Conservation (phyloP, 2,888 invertebrate species). For the Deilephila elpenor region DNA sequence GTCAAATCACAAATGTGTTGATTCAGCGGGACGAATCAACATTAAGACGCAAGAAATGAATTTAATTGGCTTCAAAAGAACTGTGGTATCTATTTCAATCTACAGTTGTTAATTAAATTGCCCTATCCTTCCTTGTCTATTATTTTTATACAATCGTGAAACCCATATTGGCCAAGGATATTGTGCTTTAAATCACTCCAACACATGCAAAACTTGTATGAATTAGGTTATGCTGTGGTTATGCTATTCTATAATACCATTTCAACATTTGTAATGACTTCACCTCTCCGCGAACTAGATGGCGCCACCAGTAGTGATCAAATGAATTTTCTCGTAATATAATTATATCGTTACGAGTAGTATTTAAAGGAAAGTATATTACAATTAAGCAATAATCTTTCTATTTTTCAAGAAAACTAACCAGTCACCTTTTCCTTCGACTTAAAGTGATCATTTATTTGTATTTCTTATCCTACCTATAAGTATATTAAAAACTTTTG, state of each 20-base stretch:
- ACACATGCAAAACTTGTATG: background rate
- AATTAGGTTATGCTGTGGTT: background rate
- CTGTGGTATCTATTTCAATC: background rate
- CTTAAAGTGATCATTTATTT: no score
- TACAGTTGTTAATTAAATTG: background rate
- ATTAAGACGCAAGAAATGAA: conserved; percentile 1
- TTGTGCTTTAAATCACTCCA: background rate
- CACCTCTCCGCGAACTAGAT: background rate
- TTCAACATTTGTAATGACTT: background rate
- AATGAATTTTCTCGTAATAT: background rate
- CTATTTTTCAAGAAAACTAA: no score
- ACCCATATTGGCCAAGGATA: background rate
- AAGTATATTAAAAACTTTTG: no score
- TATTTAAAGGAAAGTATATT: no score
- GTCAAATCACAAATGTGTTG: conserved; percentile 6
- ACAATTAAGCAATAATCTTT: no score
- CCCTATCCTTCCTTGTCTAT: background rate
- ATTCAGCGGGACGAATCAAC: background rate
- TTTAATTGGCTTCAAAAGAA: background rate
- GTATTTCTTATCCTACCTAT: no score
- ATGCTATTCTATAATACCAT: background rate
- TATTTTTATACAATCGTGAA: background rate
- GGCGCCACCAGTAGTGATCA: background rate
- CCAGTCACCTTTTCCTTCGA: no score
- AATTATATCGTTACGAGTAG: no score